Evolutionary conservation across 2,113 vertebrate species (phyloP), one percentile per base, ranked within the genome.

Genomic region (Perca fluviatilis): DNA sequence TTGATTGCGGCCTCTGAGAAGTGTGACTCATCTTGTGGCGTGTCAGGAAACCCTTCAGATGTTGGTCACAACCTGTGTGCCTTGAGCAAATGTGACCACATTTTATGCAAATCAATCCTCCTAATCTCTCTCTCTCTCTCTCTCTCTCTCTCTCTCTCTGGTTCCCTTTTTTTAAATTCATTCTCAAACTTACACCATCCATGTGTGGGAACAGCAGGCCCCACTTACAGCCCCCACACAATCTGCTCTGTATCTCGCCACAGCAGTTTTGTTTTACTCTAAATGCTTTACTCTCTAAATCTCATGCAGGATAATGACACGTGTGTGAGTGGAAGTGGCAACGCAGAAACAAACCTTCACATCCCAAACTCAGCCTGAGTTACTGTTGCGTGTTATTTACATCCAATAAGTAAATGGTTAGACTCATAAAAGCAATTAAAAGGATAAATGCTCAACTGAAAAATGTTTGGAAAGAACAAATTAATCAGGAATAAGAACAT

Each of bases 21-120:
- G 74, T 78, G 77, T 95, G 94, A 95, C 76, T 95, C 93, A 95
- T 88, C 49, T 49, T 82, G 58, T 64, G 64, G 61, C 36, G 23
- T 86, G 80, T 93, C 89, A 94, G 91, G 94, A 95, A 95, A 94
- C 91, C 92, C 89, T 92, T 91, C 61, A 89, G 81, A 92, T 92
- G 88, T 86, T 85, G 61, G 27, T 89, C 57, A 83, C 56, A 82
- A 71, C 74, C 76, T 83, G 77, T 77, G 77, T 53, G 85, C 53
- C 84, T 90, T 87, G 47, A 69, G 71, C 73, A 91, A 89, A 74
- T 66, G 47, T 1, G 4, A 76, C 73, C 68, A 46, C 58, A 76
- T 25, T 70, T 46, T 80, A 79, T 86, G 77, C 73, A 86, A 84
- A 87, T 18, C 4, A 1, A 67, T 57, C 74, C 62, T 73, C 64